Conservation (phyloP, 2,888 invertebrate species). For the Aphrophora alni region DNA sequence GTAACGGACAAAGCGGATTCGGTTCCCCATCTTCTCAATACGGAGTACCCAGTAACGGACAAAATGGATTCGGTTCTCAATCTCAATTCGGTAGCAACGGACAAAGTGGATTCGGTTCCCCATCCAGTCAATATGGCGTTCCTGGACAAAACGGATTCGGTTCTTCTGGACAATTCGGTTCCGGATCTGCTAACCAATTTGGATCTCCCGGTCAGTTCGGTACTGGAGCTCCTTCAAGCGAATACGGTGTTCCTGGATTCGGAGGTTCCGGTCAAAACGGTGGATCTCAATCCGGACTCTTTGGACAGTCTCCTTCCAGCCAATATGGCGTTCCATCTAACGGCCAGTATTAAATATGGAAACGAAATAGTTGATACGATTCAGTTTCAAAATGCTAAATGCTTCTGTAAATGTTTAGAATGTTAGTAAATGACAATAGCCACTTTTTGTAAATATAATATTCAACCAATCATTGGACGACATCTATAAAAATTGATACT, state of each 20-base stretch:
- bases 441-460: too few relatives aligned
- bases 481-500: too few relatives aligned
- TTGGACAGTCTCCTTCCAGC: conserved; percentile 23
- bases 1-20: background rate
- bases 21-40: background rate
- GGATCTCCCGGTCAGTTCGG: conserved; percentile 38
- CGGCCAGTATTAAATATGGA: background rate
- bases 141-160: background rate
- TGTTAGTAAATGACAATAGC: too few relatives aligned
- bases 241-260: conserved; percentile 57
- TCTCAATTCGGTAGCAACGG: background rate
- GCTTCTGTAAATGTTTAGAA: too few relatives aligned
- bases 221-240: conserved; percentile 51
- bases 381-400: too few relatives aligned
- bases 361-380: background rate
- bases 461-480: too few relatives aligned
- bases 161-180: background rate
- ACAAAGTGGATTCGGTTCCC: conserved; percentile 17
- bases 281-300: conserved; percentile 9
- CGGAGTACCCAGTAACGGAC: background rate
- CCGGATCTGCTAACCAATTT: conserved; percentile 14
- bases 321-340: conserved; percentile 25
- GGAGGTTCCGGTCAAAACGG: conserved; percentile 25
- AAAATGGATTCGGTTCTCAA: background rate
- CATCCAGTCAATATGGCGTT: conserved; percentile 38